Conservation (phyloP, 2,797 vertebrate genomes). For the Austrolebias charrua region DNA sequence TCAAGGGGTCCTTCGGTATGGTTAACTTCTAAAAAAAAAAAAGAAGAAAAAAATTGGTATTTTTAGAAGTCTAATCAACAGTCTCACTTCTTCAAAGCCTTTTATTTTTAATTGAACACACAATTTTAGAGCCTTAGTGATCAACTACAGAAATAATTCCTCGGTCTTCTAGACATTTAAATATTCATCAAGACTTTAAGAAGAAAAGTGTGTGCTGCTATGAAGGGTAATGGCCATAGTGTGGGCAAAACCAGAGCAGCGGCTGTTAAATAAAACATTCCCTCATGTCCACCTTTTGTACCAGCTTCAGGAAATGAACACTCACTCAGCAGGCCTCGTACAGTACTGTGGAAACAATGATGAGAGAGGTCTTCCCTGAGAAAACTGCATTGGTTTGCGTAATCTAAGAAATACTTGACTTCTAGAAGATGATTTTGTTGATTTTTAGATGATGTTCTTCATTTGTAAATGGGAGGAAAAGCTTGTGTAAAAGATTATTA, state of each 20-base stretch:
- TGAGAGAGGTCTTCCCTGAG: constrained; percentile 46
- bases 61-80: constrained; percentile 27
- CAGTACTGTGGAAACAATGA: constrained; percentile 61
- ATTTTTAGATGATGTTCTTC: neutral
- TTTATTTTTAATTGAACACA: constrained; percentile 16
- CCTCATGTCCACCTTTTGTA: constrained; percentile 55
- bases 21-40: constrained; percentile 83
- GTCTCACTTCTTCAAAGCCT: constrained; percentile 4
- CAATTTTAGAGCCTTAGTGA: constrained; percentile 17
- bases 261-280: constrained; percentile 58
- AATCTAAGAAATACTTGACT: constrained; percentile 40
- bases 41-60: constrained; percentile 25
- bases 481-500: neutral
- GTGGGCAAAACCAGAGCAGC: constrained; percentile 46
- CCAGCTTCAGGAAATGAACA: constrained; percentile 71
- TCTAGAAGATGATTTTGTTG: neutral
- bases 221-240: constrained; percentile 26
- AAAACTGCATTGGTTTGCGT: constrained; percentile 31
- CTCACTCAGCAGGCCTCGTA: constrained; percentile 44
- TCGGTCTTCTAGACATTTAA: constrained; percentile 11
- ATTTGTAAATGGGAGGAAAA: neutral
- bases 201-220: neutral
- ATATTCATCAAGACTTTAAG: constrained; percentile 12
- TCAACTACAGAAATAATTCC: constrained; percentile 14
- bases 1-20: constrained; percentile 96